Evolutionary conservation across 2,113 vertebrate species (phyloP).

Genomic region (Pogona vitticeps): DNA sequence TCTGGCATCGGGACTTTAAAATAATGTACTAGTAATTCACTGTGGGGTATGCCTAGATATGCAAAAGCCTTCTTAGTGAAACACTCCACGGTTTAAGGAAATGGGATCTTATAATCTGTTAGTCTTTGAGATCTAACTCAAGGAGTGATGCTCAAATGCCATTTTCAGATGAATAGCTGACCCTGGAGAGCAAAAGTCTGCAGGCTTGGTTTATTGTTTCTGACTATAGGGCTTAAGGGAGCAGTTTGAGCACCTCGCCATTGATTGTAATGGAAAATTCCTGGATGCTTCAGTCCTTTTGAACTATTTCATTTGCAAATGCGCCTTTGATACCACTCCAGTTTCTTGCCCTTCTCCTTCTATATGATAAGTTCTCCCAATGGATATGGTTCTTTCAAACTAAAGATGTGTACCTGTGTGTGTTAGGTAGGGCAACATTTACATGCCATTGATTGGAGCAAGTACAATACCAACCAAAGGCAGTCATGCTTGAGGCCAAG

Average conservation of each 20-base stretch:
- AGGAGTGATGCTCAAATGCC: not conserved
- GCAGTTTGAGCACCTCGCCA: conserved; percentile 17
- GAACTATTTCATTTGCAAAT: conserved; percentile 34
- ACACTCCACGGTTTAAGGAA: not conserved
- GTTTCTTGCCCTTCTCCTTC: conserved; percentile 13
- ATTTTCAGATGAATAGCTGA: conserved; percentile 1
- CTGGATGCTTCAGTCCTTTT: conserved; percentile 9
- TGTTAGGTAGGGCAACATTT: conserved; percentile 10
- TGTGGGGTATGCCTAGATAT: not conserved
- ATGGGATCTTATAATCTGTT: conserved; percentile 5
- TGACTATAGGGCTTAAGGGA: conserved; percentile 28
- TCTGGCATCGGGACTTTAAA: not conserved
- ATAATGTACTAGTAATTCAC: not conserved
- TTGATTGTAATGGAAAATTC: conserved; percentile 34
- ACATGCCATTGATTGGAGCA: conserved; percentile 11
- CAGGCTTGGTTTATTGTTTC: conserved; percentile 27
- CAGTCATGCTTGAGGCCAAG: conserved; percentile 13
- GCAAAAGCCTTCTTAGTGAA: not conserved
- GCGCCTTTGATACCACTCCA: conserved; percentile 1
- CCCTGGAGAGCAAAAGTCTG: conserved; percentile 11
- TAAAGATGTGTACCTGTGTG: not conserved
- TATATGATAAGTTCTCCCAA: conserved; percentile 15
- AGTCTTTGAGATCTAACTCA: conserved; percentile 7
- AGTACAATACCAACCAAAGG: conserved; percentile 10
- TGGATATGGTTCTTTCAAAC: not conserved